These are phyloP conservation scores for Bostrychus sinensis DNA, from an alignment of 2,113 vertebrate genomes.

Conservation along the genomic window DNA sequence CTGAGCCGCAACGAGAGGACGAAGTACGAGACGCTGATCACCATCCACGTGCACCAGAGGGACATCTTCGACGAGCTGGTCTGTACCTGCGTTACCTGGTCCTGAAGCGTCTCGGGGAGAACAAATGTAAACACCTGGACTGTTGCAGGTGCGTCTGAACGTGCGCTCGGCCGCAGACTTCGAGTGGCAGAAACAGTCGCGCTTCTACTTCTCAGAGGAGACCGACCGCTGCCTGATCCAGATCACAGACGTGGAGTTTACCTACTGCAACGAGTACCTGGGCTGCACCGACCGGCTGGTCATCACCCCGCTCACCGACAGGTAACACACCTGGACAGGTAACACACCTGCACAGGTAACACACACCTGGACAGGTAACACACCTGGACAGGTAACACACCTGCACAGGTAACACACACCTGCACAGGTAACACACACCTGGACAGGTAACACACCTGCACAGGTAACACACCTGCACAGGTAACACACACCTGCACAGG, in stretches of 20 bases:
- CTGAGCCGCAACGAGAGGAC: slow-evolving; percentile 87
- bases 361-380: no score
- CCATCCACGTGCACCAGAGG: slow-evolving; percentile 92
- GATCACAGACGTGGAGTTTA: slow-evolving; percentile 92
- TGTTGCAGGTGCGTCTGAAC: slow-evolving; percentile 84
- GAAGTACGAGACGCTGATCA: slow-evolving; percentile 91
- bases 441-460: no score
- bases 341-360: background rate
- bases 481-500: no score
- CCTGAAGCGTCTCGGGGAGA: no score
- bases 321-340: slow-evolving; percentile 80
- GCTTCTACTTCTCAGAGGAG: slow-evolving; percentile 91
- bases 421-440: no score
- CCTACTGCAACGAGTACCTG: slow-evolving; percentile 92
- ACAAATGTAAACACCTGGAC: rapidly evolving
- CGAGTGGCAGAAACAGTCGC: slow-evolving; percentile 92
- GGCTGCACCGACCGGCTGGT: slow-evolving; percentile 93
- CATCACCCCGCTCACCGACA: slow-evolving; percentile 76
- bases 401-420: no score
- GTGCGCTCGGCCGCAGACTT: slow-evolving; percentile 84
- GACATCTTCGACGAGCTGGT: slow-evolving; percentile 95
- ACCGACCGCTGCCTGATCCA: slow-evolving; percentile 82
- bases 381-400: no score
- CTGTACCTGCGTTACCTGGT: no score
- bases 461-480: background rate